Percentiles rank a stretch among this genome's conserved stretches.
Conservation (phyloP, 2,797 vertebrate genomes). For the Lophius americanus region DNA sequence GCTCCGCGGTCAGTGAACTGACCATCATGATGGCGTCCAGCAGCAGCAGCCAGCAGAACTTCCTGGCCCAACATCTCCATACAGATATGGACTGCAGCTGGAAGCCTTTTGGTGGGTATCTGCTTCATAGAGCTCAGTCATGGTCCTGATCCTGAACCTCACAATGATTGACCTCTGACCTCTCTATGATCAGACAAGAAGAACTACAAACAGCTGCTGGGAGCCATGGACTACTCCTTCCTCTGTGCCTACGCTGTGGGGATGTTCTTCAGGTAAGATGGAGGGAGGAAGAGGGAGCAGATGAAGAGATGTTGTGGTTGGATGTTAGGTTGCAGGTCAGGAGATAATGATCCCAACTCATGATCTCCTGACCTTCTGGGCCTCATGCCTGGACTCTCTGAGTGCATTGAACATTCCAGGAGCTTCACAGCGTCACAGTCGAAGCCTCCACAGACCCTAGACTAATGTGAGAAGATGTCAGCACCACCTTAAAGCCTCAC, state of each 20-base stretch:
- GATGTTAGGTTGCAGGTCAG: too few species aligned
- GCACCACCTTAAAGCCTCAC: too few species aligned
- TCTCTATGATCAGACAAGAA: constrained; percentile 80
- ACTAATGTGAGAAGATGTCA: too few species aligned
- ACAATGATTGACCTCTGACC: background rate
- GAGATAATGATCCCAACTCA: too few species aligned
- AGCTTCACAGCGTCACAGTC: too few species aligned
- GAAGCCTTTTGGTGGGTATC: constrained; percentile 91
- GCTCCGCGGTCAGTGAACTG: constrained; percentile 73
- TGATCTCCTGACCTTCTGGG: too few species aligned
- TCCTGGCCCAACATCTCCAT: constrained; percentile 54
- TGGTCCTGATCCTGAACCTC: background rate
- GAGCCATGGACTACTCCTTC: constrained; percentile 94
- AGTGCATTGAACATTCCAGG: background rate
- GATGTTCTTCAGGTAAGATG: constrained; percentile 93
- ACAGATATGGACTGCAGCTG: constrained; percentile 88
- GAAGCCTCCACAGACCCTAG: too few species aligned
- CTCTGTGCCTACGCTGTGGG: constrained; percentile 94
- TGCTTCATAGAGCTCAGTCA: background rate
- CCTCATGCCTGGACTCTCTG: too few species aligned
- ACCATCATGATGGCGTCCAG: constrained; percentile 22
- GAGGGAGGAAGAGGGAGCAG: background rate
- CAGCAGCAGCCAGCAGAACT: constrained; percentile 26
- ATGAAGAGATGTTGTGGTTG: too few species aligned
- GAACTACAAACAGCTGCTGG: constrained; percentile 93